Evolutionary conservation across 2,797 vertebrate species (phyloP), one percentile per base, ranked within the genome.

Genomic region (Luscinia megarhynchos): DNA sequence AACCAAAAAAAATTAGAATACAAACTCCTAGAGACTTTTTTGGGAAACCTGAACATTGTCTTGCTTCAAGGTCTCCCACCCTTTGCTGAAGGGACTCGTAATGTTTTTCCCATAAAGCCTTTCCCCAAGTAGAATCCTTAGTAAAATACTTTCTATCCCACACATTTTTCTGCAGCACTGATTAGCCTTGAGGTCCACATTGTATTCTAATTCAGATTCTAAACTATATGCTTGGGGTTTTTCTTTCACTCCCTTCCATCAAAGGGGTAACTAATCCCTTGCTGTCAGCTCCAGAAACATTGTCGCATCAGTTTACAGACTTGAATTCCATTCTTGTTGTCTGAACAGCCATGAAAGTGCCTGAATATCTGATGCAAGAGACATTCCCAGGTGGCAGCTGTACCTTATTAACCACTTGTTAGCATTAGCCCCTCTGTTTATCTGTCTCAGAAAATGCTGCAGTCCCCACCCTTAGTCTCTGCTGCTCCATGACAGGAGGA

Each of bases 251-350:
- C 43, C 16, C 77, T 83, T 79, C 86, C 59, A 53, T 59, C 29
- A 26, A 64, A 54, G 73, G 70, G 14, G 62, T 72, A 83, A 48
- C 59, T 50, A 87, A 76, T 77, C 79, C 86, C 76, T 91, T 67
- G 7, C 54, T 75, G 11, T 61, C 62, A 72, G 54, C n/a, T 83
- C 43, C 21, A 4, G 85, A 94, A 59, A 7, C 4, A 15, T 83
- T 72, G 59, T 96, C 97, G 93, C 97, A 81, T 97, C 96, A 96
- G 83, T 89, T 92, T 87, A 93, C 32, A 69, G 36, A 43, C 24
- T 89, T 81, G 68, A 70, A 90, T 96, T 89, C 38, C 70, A 87
- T 34, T n/a, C 69, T 55, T 81, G 6, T 13, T 92, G 45, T 84
- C 85, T 94, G 89, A 97, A 91, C 38, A 78, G 70, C 9, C 9